phyloP scores from a whole-genome alignment of 2,113 vertebrate genomes.

The Isichthys henryi region DNA sequence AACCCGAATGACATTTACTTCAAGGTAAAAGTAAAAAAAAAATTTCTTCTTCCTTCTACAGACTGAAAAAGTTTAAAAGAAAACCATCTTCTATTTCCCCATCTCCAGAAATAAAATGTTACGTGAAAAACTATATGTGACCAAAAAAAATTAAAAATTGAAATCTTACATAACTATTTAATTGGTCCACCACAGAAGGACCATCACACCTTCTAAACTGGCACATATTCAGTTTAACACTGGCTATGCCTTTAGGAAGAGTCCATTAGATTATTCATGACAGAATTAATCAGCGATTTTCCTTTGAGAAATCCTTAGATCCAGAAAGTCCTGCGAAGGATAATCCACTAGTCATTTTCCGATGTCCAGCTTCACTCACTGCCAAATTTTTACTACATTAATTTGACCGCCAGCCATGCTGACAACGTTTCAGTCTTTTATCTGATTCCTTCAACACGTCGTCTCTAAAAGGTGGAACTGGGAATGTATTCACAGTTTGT shows the following conservation, averaged over 20 bases:
- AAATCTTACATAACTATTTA: neutral
- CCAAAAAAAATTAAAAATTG: neutral
- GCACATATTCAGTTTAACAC: neutral
- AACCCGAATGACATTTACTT: neutral
- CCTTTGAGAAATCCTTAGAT: neutral
- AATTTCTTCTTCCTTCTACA: neutral
- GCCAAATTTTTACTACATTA: neutral
- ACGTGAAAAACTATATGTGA: neutral
- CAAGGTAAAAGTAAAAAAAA: neutral
- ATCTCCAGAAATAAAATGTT: neutral
- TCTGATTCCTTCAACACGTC: neutral
- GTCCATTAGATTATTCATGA: neutral
- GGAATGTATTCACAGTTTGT: neutral
- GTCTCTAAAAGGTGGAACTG: neutral
- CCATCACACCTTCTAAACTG: neutral
- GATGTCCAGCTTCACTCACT: neutral
- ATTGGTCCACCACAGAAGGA: neutral
- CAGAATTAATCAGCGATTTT: neutral
- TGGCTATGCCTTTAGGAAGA: neutral
- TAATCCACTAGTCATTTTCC: neutral
- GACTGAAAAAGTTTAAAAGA: neutral
- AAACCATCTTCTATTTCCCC: neutral
- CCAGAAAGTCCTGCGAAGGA: neutral
- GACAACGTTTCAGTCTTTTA: neutral
- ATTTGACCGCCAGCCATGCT: neutral